Evolutionary conservation across 2,113 vertebrate genomes (phyloP), one percentile per base, ranked within the genome.

Genomic region (Nannospalax galili): DNA sequence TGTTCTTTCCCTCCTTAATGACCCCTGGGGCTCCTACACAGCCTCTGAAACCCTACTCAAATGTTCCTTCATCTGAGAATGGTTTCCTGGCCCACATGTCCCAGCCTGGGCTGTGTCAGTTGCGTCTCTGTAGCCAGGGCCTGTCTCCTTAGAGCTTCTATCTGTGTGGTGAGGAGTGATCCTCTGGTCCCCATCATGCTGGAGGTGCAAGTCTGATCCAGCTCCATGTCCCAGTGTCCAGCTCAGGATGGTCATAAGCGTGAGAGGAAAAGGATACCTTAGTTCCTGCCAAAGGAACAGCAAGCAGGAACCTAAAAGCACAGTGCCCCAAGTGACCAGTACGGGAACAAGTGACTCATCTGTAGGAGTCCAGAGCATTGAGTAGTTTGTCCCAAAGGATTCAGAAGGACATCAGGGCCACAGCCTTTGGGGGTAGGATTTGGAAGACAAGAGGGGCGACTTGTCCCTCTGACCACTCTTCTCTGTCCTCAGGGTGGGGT

Each of bases 261-360:
- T 16, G 48, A 40, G 8, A 30, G 30, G 75, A 9, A 10, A 62
- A 65, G 85, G 81, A 35, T 5, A 17, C 1, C 19, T 35, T 1
- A 4, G 37, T 11, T 80, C 3, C 3, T 1, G 0, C 56, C 56
- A 1, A 42, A 70, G n/a, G 52, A 72, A 42, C 80, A 20, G 62
- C 32, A 37, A 45, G 11, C 16, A 84, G 12, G 15, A 45, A 26
- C 30, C 9, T 65, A 65, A 12, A 45, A 26, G 20, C 30, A 35
- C 62, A n/a, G 65, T 0, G 11, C n/a, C 58, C 20, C 2, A 22
- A 1, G 9, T 0, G 7, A 37, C 1, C 5, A 26, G 16, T 7
- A 1, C 2, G 10, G 24, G 48, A 17, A 5, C 3, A 0, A 12
- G 6, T 1, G 19, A 7, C 7, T 2, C 40, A 1, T 0, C 1